phyloP scores from a whole-genome alignment of 2,888 invertebrate genomes.

The Acanthosepion pharaonis region DNA sequence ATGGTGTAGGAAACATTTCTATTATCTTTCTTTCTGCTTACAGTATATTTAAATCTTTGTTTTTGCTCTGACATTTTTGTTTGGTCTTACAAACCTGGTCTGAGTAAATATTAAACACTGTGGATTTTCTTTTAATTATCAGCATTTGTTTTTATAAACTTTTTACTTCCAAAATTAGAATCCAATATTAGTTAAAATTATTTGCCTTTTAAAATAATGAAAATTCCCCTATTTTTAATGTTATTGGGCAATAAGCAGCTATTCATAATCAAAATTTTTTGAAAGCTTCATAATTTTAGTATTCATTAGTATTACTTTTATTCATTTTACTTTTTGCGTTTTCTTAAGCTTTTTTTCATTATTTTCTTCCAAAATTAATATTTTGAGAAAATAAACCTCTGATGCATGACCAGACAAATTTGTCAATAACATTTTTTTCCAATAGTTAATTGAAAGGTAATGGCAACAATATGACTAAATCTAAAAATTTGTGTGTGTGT shows the following conservation, averaged over 20 bases:
- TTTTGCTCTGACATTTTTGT: not conserved
- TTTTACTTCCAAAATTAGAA: not conserved
- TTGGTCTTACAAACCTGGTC: not conserved
- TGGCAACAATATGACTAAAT: not conserved
- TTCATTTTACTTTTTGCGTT: not conserved
- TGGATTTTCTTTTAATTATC: not conserved
- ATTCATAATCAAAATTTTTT: not conserved
- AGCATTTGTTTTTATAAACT: not conserved
- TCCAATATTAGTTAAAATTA: not conserved
- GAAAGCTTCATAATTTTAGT: not conserved
- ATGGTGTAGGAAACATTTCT: not conserved
- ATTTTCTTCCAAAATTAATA: not conserved
- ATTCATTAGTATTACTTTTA: not conserved
- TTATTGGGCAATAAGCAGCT: not conserved
- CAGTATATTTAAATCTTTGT: not conserved
- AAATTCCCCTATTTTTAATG: not conserved
- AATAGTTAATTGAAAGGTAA: not conserved
- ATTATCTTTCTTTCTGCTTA: not conserved
- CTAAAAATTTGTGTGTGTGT: not conserved
- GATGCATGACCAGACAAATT: not conserved
- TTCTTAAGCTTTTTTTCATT: not conserved
- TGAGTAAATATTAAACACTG: not conserved
- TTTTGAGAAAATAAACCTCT: not conserved
- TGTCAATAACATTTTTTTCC: not conserved
- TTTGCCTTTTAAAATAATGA: not conserved